Evolutionary conservation across 1,140 invertebrate species (phyloP).

Genomic region (Penaeus chinensis): DNA sequence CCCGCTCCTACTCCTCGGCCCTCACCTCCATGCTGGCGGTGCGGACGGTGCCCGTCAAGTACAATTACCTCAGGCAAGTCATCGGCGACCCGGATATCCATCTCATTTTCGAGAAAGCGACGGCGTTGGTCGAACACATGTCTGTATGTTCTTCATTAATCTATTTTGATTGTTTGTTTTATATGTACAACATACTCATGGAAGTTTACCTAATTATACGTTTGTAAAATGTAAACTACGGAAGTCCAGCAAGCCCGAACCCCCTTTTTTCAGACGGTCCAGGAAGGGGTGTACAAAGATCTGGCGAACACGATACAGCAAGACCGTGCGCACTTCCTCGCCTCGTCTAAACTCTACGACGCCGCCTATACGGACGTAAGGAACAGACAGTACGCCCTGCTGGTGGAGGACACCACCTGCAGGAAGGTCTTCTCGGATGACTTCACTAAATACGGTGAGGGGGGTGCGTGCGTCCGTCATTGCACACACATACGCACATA

Average conservation of each 20-base stretch:
- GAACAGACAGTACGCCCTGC: slow-evolving; percentile 36
- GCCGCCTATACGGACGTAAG: slow-evolving; percentile 55
- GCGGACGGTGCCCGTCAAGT: slow-evolving; percentile 55
- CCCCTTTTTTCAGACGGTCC: slow-evolving; percentile 43
- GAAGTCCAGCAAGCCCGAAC: too few relatives aligned
- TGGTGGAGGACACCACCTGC: slow-evolving; percentile 63
- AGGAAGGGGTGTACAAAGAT: slow-evolving; percentile 54
- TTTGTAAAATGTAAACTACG: too few relatives aligned
- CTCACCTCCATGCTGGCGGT: slow-evolving; percentile 63
- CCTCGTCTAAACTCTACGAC: slow-evolving; percentile 49
- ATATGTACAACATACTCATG: too few relatives aligned
- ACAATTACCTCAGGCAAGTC: slow-evolving; percentile 54
- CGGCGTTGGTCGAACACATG: slow-evolving; percentile 62
- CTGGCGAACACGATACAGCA: slow-evolving; percentile 37
- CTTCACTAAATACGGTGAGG: slow-evolving; percentile 56
- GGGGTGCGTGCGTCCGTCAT: background rate
- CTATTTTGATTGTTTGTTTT: too few relatives aligned
- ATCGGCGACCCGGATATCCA: slow-evolving; percentile 50
- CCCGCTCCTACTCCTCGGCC: slow-evolving; percentile 53
- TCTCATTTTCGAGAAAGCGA: slow-evolving; percentile 61
- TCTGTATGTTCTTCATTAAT: slow-evolving; percentile 34
- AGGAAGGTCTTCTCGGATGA: slow-evolving; percentile 62
- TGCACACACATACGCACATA: background rate
- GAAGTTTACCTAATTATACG: too few relatives aligned
- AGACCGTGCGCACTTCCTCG: slow-evolving; percentile 51